Percentiles rank a stretch among this genome's conserved stretches.
Evolutionary conservation across 1,140 invertebrate genomes (phyloP).

Genomic region (Cryptotermes secundus): DNA sequence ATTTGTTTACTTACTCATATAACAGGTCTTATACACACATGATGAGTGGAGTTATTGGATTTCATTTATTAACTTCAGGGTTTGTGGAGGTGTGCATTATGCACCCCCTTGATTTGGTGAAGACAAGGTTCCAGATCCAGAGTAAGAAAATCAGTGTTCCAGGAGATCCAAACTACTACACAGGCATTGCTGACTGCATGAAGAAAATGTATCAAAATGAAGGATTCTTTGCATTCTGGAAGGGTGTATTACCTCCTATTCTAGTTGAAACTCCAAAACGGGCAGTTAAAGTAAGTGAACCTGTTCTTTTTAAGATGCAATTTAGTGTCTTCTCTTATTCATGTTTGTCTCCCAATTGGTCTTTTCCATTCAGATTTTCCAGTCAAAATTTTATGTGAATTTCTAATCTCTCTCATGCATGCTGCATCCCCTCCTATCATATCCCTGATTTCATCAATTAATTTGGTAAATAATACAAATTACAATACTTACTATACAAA

Average conservation of each 20-base stretch:
- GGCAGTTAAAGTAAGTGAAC: slow-evolving; percentile 71
- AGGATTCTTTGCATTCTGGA: slow-evolving; percentile 81
- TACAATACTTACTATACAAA: too few relatives aligned
- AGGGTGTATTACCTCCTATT: slow-evolving; percentile 89
- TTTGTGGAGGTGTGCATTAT: slow-evolving; percentile 94
- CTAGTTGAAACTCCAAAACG: slow-evolving; percentile 93
- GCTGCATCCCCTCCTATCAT: too few relatives aligned
- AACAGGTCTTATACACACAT: too few relatives aligned
- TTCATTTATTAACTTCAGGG: slow-evolving; percentile 52
- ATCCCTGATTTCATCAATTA: too few relatives aligned
- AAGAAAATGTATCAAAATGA: slow-evolving; percentile 84
- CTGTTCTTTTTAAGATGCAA: not conserved
- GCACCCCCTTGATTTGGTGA: slow-evolving; percentile 92
- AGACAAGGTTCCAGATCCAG: slow-evolving; percentile 85
- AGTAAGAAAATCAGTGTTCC: slow-evolving; percentile 46
- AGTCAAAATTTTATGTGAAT: not conserved
- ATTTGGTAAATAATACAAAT: too few relatives aligned
- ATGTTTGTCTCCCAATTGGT: too few relatives aligned
- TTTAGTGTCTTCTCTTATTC: too few relatives aligned
- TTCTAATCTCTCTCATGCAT: slow-evolving; percentile 31
- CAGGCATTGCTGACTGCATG: slow-evolving; percentile 83
- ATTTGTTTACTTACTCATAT: too few relatives aligned
- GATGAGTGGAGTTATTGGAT: not conserved
- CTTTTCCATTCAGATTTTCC: not conserved
- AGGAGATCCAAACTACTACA: slow-evolving; percentile 56